Percentiles rank a stretch among this genome's conserved stretches.
phyloP scores from a whole-genome alignment of 2,888 invertebrate species.

The Aplocera efformata region DNA sequence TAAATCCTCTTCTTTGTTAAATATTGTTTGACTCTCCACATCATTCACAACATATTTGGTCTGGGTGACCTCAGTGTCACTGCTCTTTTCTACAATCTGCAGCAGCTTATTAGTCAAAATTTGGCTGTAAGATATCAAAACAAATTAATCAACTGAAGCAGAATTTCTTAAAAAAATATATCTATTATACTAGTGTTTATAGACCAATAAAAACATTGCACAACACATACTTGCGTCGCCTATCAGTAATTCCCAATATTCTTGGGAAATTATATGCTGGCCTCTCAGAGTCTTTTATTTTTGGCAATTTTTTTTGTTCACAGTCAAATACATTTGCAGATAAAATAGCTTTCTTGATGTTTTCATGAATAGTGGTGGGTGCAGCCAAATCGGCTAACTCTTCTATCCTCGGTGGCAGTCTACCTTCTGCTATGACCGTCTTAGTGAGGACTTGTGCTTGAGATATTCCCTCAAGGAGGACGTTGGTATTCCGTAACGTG shows the following conservation, averaged over 20 bases:
- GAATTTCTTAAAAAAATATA: not conserved
- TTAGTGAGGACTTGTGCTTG: slow-evolving; percentile 93
- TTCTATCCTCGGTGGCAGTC: slow-evolving; percentile 82
- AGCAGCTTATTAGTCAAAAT: slow-evolving; percentile 83
- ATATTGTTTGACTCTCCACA: slow-evolving; percentile 76
- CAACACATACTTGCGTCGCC: slow-evolving; percentile 85
- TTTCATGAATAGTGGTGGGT: slow-evolving; percentile 74
- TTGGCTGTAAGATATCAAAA: slow-evolving; percentile 73
- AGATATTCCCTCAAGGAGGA: slow-evolving; percentile 85
- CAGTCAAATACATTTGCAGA: slow-evolving; percentile 87
- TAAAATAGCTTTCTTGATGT: slow-evolving; percentile 82
- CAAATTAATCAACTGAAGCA: no score
- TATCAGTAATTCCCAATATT: slow-evolving; percentile 86
- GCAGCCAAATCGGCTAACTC: slow-evolving; percentile 72
- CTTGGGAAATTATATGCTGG: slow-evolving; percentile 87
- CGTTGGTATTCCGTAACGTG: slow-evolving; percentile 80
- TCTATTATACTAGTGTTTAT: not conserved
- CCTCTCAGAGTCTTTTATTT: slow-evolving; percentile 83
- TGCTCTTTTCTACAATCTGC: slow-evolving; percentile 84
- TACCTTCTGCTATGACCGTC: slow-evolving; percentile 82
- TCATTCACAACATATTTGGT: slow-evolving; percentile 81
- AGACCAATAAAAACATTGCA: no score
- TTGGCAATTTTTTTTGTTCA: slow-evolving; percentile 88
- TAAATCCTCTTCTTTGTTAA: slow-evolving; percentile 81
- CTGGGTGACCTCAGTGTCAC: slow-evolving; percentile 75